Percentiles rank a stretch among this genome's conserved stretches.
Conservation (phyloP, 2,888 invertebrate genomes). For the Branchellion lobata region DNA sequence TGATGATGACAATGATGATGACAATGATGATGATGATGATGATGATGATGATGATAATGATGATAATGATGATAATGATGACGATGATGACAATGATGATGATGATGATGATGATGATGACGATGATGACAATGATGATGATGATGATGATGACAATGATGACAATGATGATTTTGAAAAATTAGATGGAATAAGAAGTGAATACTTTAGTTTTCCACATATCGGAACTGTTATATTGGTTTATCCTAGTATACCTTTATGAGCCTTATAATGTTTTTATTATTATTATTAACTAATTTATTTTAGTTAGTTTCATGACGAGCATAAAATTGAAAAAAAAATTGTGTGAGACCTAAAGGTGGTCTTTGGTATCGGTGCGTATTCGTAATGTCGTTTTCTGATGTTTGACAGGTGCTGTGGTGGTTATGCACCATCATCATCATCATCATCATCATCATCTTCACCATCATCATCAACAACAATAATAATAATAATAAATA, state of each 20-base stretch:
- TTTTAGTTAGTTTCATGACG: too few relatives aligned
- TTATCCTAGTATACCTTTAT: too few relatives aligned
- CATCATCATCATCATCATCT: not conserved
- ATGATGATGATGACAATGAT: slow-evolving; percentile 29
- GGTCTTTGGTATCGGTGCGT: slow-evolving; percentile 12
- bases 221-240: too few relatives aligned
- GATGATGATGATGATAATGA: not conserved
- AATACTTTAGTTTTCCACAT: not conserved
- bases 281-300: too few relatives aligned
- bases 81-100: not conserved
- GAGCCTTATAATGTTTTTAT: too few relatives aligned
- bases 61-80: not conserved
- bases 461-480: not conserved
- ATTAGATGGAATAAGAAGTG: too few relatives aligned
- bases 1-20: slow-evolving; percentile 5
- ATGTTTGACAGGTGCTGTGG: slow-evolving; percentile 11
- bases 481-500: not conserved
- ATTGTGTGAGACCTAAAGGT: slow-evolving; percentile 31
- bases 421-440: not conserved
- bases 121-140: not conserved
- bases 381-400: slow-evolving; percentile 1
- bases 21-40: not conserved
- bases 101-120: slow-evolving; percentile 1
- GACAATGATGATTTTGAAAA: slow-evolving; percentile 39
- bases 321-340: too few relatives aligned